Percentiles rank a stretch among this genome's conserved stretches.
phyloP scores from a whole-genome alignment of 2,113 vertebrate species.

The Pseudois nayaur region DNA sequence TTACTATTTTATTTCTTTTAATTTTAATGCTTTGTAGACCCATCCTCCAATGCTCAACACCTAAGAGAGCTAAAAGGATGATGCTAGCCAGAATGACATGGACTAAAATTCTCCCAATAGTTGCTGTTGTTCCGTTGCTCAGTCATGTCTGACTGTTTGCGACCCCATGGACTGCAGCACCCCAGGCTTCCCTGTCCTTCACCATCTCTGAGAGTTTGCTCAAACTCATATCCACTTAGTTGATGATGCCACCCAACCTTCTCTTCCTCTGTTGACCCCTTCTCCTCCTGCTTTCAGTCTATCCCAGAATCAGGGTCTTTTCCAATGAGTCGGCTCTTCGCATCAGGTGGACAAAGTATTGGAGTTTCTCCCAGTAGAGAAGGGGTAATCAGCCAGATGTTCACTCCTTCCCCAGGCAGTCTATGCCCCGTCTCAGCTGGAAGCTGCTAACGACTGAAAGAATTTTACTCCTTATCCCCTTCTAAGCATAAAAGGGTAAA shows the following conservation, averaged over 20 bases:
- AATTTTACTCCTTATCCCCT: not conserved
- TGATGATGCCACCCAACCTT: not conserved
- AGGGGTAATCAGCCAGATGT: not conserved
- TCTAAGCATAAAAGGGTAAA: not conserved
- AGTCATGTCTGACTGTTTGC: not conserved
- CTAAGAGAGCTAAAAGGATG: not conserved
- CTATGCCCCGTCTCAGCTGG: not conserved
- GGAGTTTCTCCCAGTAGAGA: not conserved
- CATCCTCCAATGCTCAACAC: not conserved
- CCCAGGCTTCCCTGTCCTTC: not conserved
- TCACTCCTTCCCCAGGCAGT: not conserved
- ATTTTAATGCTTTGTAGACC: not conserved
- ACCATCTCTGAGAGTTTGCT: not conserved
- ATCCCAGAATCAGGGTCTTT: not conserved
- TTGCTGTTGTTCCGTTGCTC: not conserved
- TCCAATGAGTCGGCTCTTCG: not conserved
- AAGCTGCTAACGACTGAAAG: not conserved
- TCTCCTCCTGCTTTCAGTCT: not conserved
- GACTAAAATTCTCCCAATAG: not conserved
- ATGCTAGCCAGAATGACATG: not conserved
- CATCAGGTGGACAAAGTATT: not conserved
- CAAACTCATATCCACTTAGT: not conserved
- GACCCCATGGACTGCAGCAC: not conserved
- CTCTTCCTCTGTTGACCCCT: not conserved
- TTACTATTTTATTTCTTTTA: not conserved